Conservation (phyloP, 2,888 invertebrate genomes). For the Dinocampus coccinellae region DNA sequence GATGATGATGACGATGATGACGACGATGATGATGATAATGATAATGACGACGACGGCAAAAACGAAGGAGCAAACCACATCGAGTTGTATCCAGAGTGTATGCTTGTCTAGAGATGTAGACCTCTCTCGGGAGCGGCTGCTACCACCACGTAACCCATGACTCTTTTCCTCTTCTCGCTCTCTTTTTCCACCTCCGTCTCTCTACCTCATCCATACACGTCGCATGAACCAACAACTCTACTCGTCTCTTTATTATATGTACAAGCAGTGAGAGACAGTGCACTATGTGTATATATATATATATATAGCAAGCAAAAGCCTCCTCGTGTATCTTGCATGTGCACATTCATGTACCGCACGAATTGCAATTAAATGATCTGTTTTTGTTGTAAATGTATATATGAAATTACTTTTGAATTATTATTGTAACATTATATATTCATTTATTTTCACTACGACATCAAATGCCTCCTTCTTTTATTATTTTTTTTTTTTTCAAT, state of each 20-base stretch:
- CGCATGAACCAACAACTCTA: constrained; percentile 1
- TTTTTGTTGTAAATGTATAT: constrained; percentile 10
- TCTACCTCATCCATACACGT: neutral
- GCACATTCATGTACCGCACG: constrained; percentile 18
- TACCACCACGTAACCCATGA: constrained; percentile 45
- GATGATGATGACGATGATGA: constrained; percentile 26
- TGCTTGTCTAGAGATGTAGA: constrained; percentile 32
- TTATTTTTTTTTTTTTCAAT: neutral
- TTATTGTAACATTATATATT: constrained; percentile 22
- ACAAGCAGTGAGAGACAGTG: neutral
- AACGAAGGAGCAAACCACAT: constrained; percentile 39
- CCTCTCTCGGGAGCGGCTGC: constrained; percentile 42
- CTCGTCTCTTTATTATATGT: constrained; percentile 15
- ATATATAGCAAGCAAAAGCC: neutral
- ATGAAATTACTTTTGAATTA: constrained; percentile 18
- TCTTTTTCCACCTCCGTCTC: neutral
- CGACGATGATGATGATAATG: neutral
- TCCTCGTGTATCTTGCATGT: constrained; percentile 23
- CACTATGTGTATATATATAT: too few species aligned
- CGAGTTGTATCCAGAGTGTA: constrained; percentile 38
- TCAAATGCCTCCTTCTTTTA: neutral
- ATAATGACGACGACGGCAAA: constrained; percentile 16
- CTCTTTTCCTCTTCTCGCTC: constrained; percentile 22
- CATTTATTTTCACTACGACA: neutral
- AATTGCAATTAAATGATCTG: constrained; percentile 35